Base-by-base conservation (phyloP, 2,888 invertebrate genomes). In the Polietes domitor region DNA sequence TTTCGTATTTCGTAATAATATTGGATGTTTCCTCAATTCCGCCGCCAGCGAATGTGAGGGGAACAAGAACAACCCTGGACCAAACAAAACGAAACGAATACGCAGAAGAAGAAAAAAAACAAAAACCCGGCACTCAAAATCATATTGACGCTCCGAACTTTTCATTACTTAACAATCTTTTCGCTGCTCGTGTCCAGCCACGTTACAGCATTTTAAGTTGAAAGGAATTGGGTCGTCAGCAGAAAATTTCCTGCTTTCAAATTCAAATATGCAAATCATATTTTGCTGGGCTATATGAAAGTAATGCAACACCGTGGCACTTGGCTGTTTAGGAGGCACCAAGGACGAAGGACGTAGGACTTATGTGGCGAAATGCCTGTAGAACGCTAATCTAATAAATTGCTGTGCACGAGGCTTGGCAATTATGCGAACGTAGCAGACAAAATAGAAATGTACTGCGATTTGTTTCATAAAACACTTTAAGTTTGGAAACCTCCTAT, bases 81-180 rank as follows among this genome's bases (percentile, higher is more conserved):
- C 24, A 24, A n/a, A n/a, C n/a, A n/a, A n/a, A n/a, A n/a, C n/a
- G n/a, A n/a, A n/a, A n/a, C n/a, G n/a, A n/a, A n/a, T n/a, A n/a
- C n/a, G n/a, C n/a, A n/a, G n/a, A n/a, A n/a, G n/a, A n/a, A 5
- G 15, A 43, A n/a, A 7, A 6, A 26, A 70, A 15, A 21, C 61
- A 61, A 2, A 28, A 5, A 61, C n/a, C 61, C 6, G 9, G 19
- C 21, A 37, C 15, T 19, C 9, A 19, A 43, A 24, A 21, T 28
- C 17, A 17, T 28, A 26, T 26, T 28, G 71, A 71, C 71, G 50
- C 53, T 71, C 17, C 12, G 19, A 50, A 71, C 50, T 17, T 50
- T 50, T 50, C 71, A 71, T 50, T 50, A 71, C 53, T 47, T 47
- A 47, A n/a, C 70, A 24, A 50, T 71, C n/a, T 28, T 61, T 61